Percentiles rank a stretch among this genome's conserved stretches.
Evolutionary conservation across 2,113 vertebrate species (phyloP).

Genomic region (Merops nubicus): DNA sequence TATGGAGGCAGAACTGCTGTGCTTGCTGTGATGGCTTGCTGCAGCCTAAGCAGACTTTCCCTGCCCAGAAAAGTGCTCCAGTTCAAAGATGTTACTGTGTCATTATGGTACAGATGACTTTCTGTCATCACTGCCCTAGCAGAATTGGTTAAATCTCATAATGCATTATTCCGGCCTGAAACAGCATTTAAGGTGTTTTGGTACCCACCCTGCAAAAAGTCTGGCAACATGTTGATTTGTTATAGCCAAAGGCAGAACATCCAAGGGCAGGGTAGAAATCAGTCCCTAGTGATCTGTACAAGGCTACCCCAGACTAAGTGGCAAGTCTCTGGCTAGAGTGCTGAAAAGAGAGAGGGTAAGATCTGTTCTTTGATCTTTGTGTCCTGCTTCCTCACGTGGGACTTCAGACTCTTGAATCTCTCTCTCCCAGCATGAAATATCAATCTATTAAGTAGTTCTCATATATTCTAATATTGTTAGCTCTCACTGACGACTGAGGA

Average conservation of each 20-base stretch:
- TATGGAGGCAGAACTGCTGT: not conserved
- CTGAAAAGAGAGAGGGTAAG: not conserved
- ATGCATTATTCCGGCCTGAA: not conserved
- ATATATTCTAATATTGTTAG: not conserved
- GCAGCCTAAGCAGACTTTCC: not conserved
- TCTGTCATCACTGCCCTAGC: not conserved
- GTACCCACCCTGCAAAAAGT: not conserved
- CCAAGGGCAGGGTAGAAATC: not conserved
- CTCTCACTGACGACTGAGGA: not conserved
- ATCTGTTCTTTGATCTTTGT: not conserved
- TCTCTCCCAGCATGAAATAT: not conserved
- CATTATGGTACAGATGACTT: not conserved
- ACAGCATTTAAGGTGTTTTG: fast-evolving
- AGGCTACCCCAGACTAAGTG: not conserved
- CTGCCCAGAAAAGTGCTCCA: not conserved
- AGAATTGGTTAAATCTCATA: not conserved
- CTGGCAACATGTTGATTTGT: not conserved
- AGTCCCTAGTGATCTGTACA: not conserved
- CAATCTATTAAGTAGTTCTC: not conserved
- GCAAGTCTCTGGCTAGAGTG: not conserved
- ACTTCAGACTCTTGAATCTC: not conserved
- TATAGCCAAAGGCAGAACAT: not conserved
- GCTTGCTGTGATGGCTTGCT: not conserved
- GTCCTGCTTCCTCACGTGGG: not conserved
- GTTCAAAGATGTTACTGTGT: not conserved